phyloP scores from a whole-genome alignment of 2,888 invertebrate species.

The Aelia acuminata region DNA sequence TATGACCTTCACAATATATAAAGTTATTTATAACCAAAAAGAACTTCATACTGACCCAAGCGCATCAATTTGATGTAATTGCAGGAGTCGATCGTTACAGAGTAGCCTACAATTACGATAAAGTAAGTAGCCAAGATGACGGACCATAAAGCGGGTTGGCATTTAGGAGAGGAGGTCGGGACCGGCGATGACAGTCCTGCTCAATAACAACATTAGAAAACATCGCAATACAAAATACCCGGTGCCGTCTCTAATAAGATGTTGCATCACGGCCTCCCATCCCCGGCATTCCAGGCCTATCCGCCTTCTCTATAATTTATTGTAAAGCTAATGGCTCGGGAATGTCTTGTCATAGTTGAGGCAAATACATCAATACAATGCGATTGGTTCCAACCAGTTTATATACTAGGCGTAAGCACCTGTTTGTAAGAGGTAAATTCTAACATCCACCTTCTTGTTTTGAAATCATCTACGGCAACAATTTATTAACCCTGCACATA shows the following conservation, averaged over 20 bases:
- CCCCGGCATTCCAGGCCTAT: background rate
- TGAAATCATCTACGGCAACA: background rate
- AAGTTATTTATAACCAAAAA: too few relatives aligned
- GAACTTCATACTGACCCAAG: background rate
- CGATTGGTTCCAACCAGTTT: background rate
- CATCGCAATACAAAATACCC: constrained; percentile 18
- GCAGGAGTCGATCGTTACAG: background rate
- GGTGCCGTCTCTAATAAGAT: constrained; percentile 14
- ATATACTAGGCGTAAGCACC: background rate
- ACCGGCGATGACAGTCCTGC: background rate
- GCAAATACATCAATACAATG: background rate
- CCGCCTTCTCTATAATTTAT: background rate
- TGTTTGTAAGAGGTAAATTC: background rate
- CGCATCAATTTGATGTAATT: background rate
- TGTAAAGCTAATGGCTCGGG: constrained; percentile 4
- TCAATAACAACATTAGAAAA: constrained; percentile 33
- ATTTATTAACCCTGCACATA: too few relatives aligned
- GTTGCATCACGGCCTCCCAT: background rate
- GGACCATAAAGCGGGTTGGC: background rate
- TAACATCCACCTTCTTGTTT: background rate
- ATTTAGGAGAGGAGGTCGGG: background rate
- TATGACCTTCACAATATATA: too few relatives aligned
- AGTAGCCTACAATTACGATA: background rate
- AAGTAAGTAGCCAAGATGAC: constrained; percentile 16
- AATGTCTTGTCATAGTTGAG: background rate